Conservation (phyloP, 2,797 vertebrate species). For the Calcarius lapponicus region DNA sequence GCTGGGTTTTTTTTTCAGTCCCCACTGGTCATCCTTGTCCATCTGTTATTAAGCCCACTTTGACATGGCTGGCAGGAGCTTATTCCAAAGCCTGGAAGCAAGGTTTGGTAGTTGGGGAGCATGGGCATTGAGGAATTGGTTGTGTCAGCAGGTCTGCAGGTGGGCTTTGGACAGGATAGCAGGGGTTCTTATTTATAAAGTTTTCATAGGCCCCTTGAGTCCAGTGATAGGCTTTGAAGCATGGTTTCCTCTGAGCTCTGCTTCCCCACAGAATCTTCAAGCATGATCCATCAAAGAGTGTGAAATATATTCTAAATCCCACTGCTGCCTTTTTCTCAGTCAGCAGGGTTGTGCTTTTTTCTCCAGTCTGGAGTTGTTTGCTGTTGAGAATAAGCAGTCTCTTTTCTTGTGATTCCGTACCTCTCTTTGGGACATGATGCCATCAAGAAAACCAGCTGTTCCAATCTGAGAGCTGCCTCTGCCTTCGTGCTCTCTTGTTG, state of each 20-base stretch:
- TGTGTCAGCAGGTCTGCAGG: background rate
- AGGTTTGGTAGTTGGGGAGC: background rate
- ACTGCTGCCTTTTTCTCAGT: constrained; percentile 38
- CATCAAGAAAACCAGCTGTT: constrained; percentile 62
- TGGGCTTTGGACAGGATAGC: background rate
- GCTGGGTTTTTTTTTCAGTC: background rate
- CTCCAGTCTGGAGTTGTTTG: constrained; percentile 30
- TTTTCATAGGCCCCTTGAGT: background rate
- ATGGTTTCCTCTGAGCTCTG: background rate
- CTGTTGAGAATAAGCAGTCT: constrained; percentile 54
- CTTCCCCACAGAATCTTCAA: constrained; percentile 33
- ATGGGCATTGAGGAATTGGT: background rate
- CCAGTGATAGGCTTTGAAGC: constrained; percentile 12
- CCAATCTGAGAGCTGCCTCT: constrained; percentile 6
- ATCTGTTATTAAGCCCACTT: background rate
- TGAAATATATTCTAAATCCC: constrained; percentile 46
- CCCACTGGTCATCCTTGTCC: background rate
- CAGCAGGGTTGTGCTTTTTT: constrained; percentile 50
- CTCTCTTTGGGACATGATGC: constrained; percentile 38
- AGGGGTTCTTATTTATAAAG: background rate
- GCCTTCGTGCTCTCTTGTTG: background rate
- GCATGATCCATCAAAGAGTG: constrained; percentile 27
- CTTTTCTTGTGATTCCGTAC: constrained; percentile 45
- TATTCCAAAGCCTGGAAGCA: background rate
- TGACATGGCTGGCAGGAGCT: background rate